phyloP scores from a whole-genome alignment of 2,888 invertebrate genomes.

The Trichogramma dendrolimi region DNA sequence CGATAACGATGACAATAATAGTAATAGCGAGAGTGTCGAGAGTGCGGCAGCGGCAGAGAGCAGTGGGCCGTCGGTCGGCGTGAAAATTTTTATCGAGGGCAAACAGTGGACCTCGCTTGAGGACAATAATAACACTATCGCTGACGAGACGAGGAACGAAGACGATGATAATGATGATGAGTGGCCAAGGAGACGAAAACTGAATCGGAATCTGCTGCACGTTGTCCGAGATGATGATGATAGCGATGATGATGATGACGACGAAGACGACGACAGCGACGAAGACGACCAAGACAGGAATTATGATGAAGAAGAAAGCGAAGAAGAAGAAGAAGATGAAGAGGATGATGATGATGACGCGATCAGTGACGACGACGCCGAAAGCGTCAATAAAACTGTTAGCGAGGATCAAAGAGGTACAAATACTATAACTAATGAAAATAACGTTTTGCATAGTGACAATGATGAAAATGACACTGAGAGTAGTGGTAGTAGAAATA shows the following conservation, averaged over 20 bases:
- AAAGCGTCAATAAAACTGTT: not conserved
- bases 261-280: constrained; percentile 23
- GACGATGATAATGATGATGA: constrained; percentile 25
- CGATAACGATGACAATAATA: constrained; percentile 20
- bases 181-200: not conserved
- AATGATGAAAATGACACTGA: not conserved
- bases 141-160: constrained; percentile 8
- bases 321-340: constrained; percentile 15
- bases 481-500: not conserved
- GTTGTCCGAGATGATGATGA: not conserved
- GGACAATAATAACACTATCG: constrained; percentile 10
- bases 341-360: constrained; percentile 2
- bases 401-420: not conserved
- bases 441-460: constrained; percentile 2
- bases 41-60: constrained; percentile 15
- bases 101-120: constrained; percentile 16
- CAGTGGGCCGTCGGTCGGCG: constrained; percentile 14
- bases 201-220: not conserved
- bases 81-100: constrained; percentile 28
- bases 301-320: not conserved
- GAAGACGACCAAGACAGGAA: constrained; percentile 2
- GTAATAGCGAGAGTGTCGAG: not conserved
- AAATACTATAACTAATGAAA: not conserved
- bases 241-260: constrained; percentile 12
- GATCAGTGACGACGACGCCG: not conserved